Evolutionary conservation across 2,113 vertebrate genomes (phyloP).

Genomic region (Arvicanthis niloticus): DNA sequence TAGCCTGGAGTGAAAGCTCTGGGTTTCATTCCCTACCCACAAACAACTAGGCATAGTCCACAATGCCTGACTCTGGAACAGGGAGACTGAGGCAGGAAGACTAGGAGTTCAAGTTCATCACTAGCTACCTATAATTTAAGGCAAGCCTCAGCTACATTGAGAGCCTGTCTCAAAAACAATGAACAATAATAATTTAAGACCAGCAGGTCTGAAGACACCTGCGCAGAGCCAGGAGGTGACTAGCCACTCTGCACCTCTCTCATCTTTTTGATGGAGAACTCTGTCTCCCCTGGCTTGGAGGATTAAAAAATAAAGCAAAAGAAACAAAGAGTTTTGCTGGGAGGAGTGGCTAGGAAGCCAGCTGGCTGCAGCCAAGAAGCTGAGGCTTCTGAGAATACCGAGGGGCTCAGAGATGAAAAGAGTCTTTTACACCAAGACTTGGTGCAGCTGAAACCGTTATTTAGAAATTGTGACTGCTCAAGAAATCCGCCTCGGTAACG

Average conservation of each 20-base stretch:
- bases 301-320: background rate
- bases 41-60: background rate
- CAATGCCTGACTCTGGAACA: background rate
- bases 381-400: conserved; percentile 33
- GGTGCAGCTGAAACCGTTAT: conserved; percentile 51
- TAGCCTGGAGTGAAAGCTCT: background rate
- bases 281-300: background rate
- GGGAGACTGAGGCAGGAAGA: background rate
- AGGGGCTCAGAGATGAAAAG: conserved; percentile 52
- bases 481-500: conserved; percentile 29
- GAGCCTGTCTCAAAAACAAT: background rate
- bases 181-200: background rate
- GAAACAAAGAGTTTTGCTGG: background rate
- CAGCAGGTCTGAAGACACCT: no score
- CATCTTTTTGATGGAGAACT: background rate
- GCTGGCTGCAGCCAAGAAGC: background rate
- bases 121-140: background rate
- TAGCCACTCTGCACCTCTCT: background rate
- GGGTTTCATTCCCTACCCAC: background rate
- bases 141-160: background rate
- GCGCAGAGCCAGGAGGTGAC: fast-evolving
- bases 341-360: background rate
- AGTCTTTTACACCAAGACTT: conserved; percentile 3
- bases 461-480: conserved; percentile 77
- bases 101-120: background rate